Evolutionary conservation across 2,113 vertebrate genomes (phyloP), one percentile per base, ranked within the genome.

Genomic region (Oreochromis niloticus): DNA sequence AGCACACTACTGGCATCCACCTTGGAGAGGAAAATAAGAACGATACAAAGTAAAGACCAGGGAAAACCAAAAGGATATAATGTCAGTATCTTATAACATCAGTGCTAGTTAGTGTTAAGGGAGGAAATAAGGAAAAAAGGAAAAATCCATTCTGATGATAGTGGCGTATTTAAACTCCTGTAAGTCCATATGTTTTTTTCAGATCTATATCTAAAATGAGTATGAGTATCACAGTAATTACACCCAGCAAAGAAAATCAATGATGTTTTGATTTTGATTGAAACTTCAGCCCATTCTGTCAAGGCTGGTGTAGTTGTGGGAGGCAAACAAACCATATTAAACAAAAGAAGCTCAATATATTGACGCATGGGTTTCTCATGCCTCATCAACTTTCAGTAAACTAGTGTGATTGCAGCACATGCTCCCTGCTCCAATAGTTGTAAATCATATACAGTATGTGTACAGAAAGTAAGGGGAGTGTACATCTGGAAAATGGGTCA

Each of bases 1-100:
- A 99, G 91, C 82, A 97, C 96, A 46, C 96, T 97, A 27, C 94
- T 97, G 78, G 97, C 95, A 81, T 98, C 97, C 85, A 97, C 94
- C 94, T 95, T 34, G 3, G 95, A 95, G 96, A 88, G 55, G 39
- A 12, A 83, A 71, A 87, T 27, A 82, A 39, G 5, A 84, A 32
- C 63, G 3, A 80, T 55, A 75, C 4, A 2, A 30, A 52, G 10
- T 78, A 82, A 14, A 50, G 75, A 78, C 3, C 36, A n/a, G 48
- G 22, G 34, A 41, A 12, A 19, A 71, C n/a, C 82, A 83, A 17
- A 17, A 16, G 12, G 16, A 14, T 55, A 54, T 30, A 55, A 71
- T 27, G 6, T 27, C 22, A 73, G 13, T 32, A 32, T 52, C 10
- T n/a, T 13, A 34, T 34, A 78, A 78, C 17, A 78, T 9, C 10